Conservation (phyloP, 2,888 invertebrate species). For the Drosophila histrio region DNA sequence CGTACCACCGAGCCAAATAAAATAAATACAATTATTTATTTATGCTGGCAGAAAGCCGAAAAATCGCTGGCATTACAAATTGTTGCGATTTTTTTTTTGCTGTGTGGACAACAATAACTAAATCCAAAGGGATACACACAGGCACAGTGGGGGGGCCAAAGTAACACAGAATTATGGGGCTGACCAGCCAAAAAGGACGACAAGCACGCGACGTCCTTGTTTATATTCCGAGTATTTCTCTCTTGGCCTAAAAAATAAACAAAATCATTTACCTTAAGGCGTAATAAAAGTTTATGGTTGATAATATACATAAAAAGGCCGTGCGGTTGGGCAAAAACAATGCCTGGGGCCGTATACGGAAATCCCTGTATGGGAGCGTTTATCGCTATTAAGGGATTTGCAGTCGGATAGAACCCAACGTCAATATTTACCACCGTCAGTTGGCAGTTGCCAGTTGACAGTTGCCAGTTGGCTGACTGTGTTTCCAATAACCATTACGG, state of each 20-base stretch:
- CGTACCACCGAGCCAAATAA: slow-evolving; percentile 14
- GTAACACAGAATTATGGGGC: slow-evolving; percentile 63
- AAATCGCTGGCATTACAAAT: slow-evolving; percentile 81
- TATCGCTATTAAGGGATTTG: slow-evolving; percentile 60
- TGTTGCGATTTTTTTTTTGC: slow-evolving; percentile 70
- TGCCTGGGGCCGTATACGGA: slow-evolving; percentile 25
- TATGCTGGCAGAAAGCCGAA: slow-evolving; percentile 48
- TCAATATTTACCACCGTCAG: slow-evolving; percentile 61
- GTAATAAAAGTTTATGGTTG: slow-evolving; percentile 81
- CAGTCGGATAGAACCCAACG: slow-evolving; percentile 36
- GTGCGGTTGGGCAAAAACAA: slow-evolving; percentile 38
- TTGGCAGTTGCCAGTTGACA: neutral
- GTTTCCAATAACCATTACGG: slow-evolving; percentile 74
- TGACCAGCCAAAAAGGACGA: slow-evolving; percentile 25
- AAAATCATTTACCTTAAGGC: slow-evolving; percentile 81
- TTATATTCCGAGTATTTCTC: slow-evolving; percentile 23
- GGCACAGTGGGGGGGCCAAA: slow-evolving; percentile 18
- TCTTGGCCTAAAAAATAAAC: slow-evolving; percentile 73
- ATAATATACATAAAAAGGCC: slow-evolving; percentile 54
- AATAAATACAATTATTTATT: slow-evolving; percentile 58
- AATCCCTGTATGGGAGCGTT: slow-evolving; percentile 46
- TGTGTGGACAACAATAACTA: slow-evolving; percentile 14
- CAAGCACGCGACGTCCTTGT: slow-evolving; percentile 12
- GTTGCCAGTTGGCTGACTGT: slow-evolving; percentile 54
- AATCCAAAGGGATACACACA: slow-evolving; percentile 32